Evolutionary conservation across 2,113 vertebrate genomes (phyloP).

Genomic region (Pelodiscus sinensis): DNA sequence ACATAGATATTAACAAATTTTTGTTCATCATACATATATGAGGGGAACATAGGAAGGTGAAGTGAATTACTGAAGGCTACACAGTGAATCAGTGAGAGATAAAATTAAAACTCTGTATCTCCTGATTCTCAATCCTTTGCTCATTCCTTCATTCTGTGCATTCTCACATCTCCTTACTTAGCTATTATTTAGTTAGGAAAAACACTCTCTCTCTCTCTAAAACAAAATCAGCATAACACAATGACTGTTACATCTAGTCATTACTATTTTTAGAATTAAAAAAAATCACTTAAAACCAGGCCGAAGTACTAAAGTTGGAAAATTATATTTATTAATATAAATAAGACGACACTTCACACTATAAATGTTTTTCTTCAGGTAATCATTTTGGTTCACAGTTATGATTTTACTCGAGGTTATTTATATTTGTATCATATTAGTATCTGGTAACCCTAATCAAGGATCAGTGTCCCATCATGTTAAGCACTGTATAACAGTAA

Average conservation of each 20-base stretch:
- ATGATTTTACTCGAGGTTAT: not conserved
- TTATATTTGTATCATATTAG: not conserved
- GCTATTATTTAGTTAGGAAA: not conserved
- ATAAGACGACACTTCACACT: not conserved
- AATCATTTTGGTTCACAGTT: not conserved
- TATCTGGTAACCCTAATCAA: not conserved
- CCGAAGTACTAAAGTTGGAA: not conserved
- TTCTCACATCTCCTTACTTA: not conserved
- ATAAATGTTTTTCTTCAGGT: not conserved
- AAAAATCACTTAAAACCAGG: not conserved
- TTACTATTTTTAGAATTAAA: not conserved
- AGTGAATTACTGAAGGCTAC: not conserved
- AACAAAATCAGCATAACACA: not conserved
- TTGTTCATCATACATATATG: not conserved
- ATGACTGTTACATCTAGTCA: not conserved
- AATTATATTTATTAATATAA: not conserved
- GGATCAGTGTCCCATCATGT: not conserved
- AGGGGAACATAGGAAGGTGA: not conserved
- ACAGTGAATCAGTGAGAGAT: not conserved
- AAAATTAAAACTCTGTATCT: not conserved
- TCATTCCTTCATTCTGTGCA: not conserved
- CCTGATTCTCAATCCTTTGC: not conserved
- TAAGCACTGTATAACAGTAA: not conserved
- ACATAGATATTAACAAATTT: rapidly evolving
- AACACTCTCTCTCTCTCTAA: not conserved